Conservation (phyloP, 2,113 vertebrate genomes). For the Camelus bactrianus region DNA sequence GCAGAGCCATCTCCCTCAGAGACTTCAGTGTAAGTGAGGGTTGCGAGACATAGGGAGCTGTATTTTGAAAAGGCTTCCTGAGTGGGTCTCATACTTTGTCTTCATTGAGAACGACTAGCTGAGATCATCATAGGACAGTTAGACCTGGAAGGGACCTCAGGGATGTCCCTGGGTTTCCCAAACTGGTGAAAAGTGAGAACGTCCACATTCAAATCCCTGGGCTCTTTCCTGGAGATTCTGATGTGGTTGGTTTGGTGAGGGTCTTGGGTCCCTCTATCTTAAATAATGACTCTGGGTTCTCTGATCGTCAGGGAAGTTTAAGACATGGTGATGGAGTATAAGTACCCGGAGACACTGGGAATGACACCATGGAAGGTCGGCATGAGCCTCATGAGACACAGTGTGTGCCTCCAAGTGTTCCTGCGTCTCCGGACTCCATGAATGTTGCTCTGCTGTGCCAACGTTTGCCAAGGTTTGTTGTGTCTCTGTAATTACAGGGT, state of each 20-base stretch:
- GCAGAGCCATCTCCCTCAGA: rapidly evolving
- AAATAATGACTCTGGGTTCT: neutral
- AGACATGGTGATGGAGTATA: rapidly evolving
- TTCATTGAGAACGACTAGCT: neutral
- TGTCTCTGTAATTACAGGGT: constrained; percentile 75
- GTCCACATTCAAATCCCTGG: neutral
- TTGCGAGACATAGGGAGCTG: neutral
- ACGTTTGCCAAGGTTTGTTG: constrained; percentile 46
- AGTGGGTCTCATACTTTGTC: neutral
- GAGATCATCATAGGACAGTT: neutral
- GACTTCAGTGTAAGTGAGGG: too few relatives aligned
- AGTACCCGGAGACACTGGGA: too few relatives aligned
- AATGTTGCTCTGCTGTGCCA: neutral
- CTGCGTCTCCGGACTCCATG: neutral
- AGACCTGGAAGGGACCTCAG: neutral
- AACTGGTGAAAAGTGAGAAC: neutral
- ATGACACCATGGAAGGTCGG: rapidly evolving
- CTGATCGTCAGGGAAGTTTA: neutral
- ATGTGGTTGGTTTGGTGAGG: neutral
- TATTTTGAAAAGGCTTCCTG: neutral
- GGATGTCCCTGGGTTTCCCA: neutral
- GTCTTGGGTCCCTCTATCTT: neutral
- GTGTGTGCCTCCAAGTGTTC: rapidly evolving
- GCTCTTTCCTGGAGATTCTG: neutral
- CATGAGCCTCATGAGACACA: neutral